Evolutionary conservation across 2,113 vertebrate genomes (phyloP).

Genomic region (Chionomys nivalis): DNA sequence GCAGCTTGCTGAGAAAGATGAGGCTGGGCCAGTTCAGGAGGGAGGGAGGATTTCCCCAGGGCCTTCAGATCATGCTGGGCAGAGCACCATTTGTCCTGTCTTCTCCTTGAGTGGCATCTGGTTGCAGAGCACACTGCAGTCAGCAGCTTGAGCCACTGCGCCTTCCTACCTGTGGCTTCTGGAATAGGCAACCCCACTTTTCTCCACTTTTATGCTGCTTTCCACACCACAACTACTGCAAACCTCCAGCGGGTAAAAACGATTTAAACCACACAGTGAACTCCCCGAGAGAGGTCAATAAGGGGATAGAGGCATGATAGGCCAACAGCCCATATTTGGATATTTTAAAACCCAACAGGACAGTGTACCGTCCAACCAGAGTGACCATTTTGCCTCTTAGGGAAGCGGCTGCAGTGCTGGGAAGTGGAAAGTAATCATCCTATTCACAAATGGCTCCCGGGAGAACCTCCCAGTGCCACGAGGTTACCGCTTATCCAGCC

Average conservation of each 20-base stretch:
- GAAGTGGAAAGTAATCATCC: constrained; percentile 45
- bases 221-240: constrained; percentile 22
- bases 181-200: background rate
- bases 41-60: background rate
- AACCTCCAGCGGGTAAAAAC: background rate
- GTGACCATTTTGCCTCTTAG: background rate
- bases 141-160: background rate
- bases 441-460: background rate
- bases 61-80: background rate
- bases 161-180: background rate
- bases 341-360: constrained; percentile 46
- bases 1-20: background rate
- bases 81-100: background rate
- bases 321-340: background rate
- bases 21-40: background rate
- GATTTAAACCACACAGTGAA: background rate
- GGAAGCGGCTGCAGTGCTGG: background rate
- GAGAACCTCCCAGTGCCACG: background rate
- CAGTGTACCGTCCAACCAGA: background rate
- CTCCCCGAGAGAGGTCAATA: background rate
- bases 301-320: background rate
- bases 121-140: background rate
- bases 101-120: background rate
- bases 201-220: background rate
- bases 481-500: background rate